Percentiles rank a stretch among this genome's conserved stretches.
Conservation (phyloP, 2,113 vertebrate species). For the Paraplagusia blochii region DNA sequence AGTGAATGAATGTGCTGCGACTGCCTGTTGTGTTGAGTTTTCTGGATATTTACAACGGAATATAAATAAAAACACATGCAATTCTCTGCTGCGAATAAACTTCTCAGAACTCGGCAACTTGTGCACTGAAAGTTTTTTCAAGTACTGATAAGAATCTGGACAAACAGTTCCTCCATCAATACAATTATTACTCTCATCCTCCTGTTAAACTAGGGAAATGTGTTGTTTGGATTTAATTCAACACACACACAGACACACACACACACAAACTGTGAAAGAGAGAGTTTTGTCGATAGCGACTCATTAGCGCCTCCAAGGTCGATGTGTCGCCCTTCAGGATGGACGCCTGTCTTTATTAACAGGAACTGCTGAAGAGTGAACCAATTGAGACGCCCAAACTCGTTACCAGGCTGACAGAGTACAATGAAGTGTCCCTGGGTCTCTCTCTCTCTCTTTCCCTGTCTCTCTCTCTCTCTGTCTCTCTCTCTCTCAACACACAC, state of each 20-base stretch:
- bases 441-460: constrained; percentile 9
- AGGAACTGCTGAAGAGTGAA: constrained; percentile 43
- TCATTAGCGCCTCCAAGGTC: constrained; percentile 66
- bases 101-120: no score
- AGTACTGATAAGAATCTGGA: no score
- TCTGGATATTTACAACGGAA: no score
- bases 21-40: no score
- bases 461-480: not conserved
- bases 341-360: constrained; percentile 62
- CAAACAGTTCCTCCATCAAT: no score
- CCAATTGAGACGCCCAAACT: constrained; percentile 53
- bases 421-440: constrained; percentile 33
- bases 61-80: no score
- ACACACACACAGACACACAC: constrained; percentile 30
- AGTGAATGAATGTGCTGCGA: no score
- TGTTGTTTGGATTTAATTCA: constrained; percentile 7
- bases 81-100: no score
- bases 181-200: no score
- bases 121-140: no score
- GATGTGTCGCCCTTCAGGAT: constrained; percentile 53
- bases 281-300: constrained; percentile 44
- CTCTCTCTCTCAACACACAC: constrained; percentile 20
- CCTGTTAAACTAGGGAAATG: not conserved
- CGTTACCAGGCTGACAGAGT: constrained; percentile 49
- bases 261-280: constrained; percentile 21